These are phyloP conservation scores for Chaetura pelagica DNA, from an alignment of 2,113 vertebrate genomes.

Conservation along the genomic window DNA sequence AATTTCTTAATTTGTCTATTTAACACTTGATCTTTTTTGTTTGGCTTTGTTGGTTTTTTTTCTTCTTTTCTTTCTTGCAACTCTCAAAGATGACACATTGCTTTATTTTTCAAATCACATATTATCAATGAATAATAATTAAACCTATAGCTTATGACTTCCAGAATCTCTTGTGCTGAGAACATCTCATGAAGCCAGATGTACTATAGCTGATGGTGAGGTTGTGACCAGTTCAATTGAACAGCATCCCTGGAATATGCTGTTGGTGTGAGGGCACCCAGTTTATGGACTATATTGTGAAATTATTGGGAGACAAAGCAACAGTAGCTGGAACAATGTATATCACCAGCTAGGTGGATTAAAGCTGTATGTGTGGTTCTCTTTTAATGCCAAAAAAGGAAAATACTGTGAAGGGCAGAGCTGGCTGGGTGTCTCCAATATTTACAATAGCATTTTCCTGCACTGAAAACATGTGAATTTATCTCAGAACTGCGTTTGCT, in stretches of 20 bases:
- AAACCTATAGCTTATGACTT: background rate
- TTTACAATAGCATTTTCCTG: background rate
- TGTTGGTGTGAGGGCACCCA: background rate
- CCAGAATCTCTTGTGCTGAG: background rate
- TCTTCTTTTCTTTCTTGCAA: background rate
- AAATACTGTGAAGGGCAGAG: background rate
- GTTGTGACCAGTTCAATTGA: background rate
- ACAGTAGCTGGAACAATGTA: background rate
- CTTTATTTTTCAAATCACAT: background rate
- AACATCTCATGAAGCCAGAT: background rate
- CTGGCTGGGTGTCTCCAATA: background rate
- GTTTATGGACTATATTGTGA: background rate
- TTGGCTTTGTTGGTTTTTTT: background rate
- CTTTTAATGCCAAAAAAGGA: background rate
- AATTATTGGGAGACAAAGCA: background rate
- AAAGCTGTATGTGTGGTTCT: background rate
- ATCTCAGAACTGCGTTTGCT: background rate
- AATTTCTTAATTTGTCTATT: background rate
- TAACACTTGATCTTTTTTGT: background rate
- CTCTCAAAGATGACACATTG: background rate
- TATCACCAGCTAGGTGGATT: background rate
- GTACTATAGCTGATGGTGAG: background rate
- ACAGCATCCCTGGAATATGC: background rate
- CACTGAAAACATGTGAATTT: background rate
- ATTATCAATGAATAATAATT: background rate